Base-by-base conservation (phyloP, 92 coral and sea anemone species). In the Meandrina meandrites region DNA sequence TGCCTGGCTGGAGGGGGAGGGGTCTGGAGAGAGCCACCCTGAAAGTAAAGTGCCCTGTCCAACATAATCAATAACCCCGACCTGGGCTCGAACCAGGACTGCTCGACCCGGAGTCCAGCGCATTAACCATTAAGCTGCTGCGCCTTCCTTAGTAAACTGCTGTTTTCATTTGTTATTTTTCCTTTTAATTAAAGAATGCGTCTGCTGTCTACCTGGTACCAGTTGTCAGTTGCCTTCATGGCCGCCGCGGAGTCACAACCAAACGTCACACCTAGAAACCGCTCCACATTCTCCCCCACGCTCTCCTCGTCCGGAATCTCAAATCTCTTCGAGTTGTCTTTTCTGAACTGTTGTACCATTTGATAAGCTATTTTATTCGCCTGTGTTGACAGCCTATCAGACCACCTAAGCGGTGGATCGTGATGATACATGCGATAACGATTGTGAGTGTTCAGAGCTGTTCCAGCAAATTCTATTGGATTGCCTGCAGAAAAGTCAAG, bases 401-500 rank as follows among this genome's bases (percentile, higher is more conserved):
- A 97, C 99, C 99, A 97, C 67, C 86, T 82, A 76, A 97, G 92
- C 66, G 98, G 92, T 22, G 93, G 94, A 45, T 93, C 90, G 90
- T 97, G 95, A 62, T 97, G 99, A 91, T 88, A 94, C 88, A 76
- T 92, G 88, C 99, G 99, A 88, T 91, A 97, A 86, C 93, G 89
- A 89, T 97, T 95, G 72, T 95, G 98, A n/a, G 90, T 80, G 47
- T 84, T 72, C 51, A 94, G 82, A 17, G 96, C 95, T 17, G 93
- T 80, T 75, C 88, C 92, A 6, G 92, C 87, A 85, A 94, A 94
- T 6, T 90, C 91, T 67, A 62, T 58, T 47, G 88, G 79, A 80
- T 87, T 85, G 35, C 89, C 98, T 94, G 73, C 18, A 84, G 57
- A 8, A 71, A 9, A 71, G 16, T 27, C 15, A 30, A 71, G 21